Evolutionary conservation across 1,140 invertebrate genomes (phyloP).

Genomic region (Zaprionus davidi): DNA sequence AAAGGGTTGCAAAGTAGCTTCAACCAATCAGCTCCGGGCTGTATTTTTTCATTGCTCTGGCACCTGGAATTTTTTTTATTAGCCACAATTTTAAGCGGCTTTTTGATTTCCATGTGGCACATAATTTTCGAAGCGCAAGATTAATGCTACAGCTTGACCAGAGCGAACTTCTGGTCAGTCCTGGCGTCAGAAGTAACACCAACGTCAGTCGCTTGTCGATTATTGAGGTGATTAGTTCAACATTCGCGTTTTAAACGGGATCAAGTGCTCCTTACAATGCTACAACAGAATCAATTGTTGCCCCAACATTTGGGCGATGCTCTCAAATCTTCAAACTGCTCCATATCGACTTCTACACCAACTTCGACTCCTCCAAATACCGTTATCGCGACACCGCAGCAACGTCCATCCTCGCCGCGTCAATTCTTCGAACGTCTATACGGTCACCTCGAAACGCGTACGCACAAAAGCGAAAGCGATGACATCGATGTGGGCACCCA

Average conservation of each 20-base stretch:
- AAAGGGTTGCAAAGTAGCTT: slow-evolving; percentile 19
- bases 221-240: slow-evolving; percentile 65
- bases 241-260: slow-evolving; percentile 6
- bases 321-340: slow-evolving; percentile 25
- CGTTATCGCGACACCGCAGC: slow-evolving; percentile 25
- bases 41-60: slow-evolving; percentile 39
- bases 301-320: slow-evolving; percentile 29
- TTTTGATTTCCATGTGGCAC: slow-evolving; percentile 55
- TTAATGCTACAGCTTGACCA: slow-evolving; percentile 61
- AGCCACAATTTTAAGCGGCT: slow-evolving; percentile 57
- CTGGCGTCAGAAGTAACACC: slow-evolving; percentile 57
- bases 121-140: slow-evolving; percentile 51
- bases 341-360: neutral
- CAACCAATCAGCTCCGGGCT: slow-evolving; percentile 44
- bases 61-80: slow-evolving; percentile 55
- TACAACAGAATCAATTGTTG: slow-evolving; percentile 47
- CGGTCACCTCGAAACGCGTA: slow-evolving; percentile 84
- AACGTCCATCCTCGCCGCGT: slow-evolving; percentile 85
- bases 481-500: slow-evolving; percentile 71
- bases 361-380: slow-evolving; percentile 20
- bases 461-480: slow-evolving; percentile 60
- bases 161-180: slow-evolving; percentile 28
- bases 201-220: slow-evolving; percentile 64
- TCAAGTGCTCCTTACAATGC: slow-evolving; percentile 36
- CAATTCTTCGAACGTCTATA: slow-evolving; percentile 86